These are phyloP conservation scores for Mylabris phalerata DNA, from an alignment of 1,140 invertebrate genomes.

Conservation along the genomic window DNA sequence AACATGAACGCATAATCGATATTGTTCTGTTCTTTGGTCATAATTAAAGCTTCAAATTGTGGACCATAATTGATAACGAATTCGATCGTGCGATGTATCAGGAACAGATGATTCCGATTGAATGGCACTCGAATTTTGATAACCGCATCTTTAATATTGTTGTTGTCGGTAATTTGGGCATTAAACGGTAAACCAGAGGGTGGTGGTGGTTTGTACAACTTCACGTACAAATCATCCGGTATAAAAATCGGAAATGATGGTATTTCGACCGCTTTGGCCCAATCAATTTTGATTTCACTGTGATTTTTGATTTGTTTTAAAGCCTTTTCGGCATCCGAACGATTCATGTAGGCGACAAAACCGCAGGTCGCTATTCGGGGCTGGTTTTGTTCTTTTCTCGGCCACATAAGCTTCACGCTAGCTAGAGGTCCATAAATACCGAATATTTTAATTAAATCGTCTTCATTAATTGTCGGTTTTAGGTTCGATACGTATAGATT, in stretches of 20 bases:
- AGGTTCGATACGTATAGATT: constrained; percentile 85
- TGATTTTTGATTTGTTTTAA: constrained; percentile 71
- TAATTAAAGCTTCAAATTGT: constrained; percentile 98
- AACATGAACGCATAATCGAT: constrained; percentile 93
- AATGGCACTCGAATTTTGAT: constrained; percentile 92
- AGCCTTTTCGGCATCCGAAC: constrained; percentile 78
- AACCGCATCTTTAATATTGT: constrained; percentile 55
- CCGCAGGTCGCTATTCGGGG: constrained; percentile 60
- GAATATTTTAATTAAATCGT: constrained; percentile 81
- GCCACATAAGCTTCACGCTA: constrained; percentile 92
- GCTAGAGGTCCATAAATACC: constrained; percentile 82
- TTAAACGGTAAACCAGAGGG: constrained; percentile 93
- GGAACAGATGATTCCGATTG: constrained; percentile 52
- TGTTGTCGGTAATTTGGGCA: constrained; percentile 57
- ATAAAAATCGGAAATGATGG: constrained; percentile 95
- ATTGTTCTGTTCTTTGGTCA: constrained; percentile 95
- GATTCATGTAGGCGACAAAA: constrained; percentile 88
- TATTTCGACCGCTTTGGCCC: constrained; percentile 92
- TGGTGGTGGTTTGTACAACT: constrained; percentile 70
- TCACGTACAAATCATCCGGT: constrained; percentile 74
- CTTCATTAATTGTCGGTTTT: constrained; percentile 77
- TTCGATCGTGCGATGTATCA: constrained; percentile 98
- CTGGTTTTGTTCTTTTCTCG: constrained; percentile 44
- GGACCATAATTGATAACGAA: constrained; percentile 98
- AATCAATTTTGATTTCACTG: constrained; percentile 96